A percentile compares a stretch with the other conserved stretches of the same genome.
Conservation (phyloP, 2,888 invertebrate species). For the Brenthis ino region DNA sequence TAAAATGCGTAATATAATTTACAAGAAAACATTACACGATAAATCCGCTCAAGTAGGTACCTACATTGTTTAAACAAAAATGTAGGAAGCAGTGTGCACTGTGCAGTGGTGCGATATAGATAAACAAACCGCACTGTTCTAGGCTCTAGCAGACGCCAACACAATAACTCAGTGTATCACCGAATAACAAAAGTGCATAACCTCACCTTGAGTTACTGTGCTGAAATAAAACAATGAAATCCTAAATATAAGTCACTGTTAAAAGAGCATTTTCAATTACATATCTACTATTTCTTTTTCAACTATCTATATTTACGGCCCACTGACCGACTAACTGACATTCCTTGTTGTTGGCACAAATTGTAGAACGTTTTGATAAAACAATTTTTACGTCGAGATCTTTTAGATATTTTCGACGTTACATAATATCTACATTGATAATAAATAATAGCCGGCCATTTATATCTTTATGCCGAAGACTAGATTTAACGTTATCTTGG, state of each 20-base stretch:
- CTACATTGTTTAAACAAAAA: not conserved
- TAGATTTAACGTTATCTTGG: slow-evolving; percentile 26
- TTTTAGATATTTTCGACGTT: slow-evolving; percentile 29
- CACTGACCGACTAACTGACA: slow-evolving; percentile 46
- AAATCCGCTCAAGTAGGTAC: not conserved
- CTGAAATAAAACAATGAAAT: slow-evolving; percentile 38
- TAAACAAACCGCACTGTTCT: not conserved
- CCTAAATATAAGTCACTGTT: slow-evolving; percentile 31
- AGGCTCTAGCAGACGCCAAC: not conserved
- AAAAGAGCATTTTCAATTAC: slow-evolving; percentile 27
- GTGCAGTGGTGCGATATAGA: not conserved
- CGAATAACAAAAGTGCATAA: slow-evolving; percentile 51
- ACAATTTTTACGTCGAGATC: slow-evolving; percentile 36
- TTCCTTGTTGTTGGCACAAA: slow-evolving; percentile 39
- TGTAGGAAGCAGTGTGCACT: not conserved
- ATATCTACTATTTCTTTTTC: slow-evolving; percentile 28
- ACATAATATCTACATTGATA: slow-evolving; percentile 27
- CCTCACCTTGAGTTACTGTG: slow-evolving; percentile 59
- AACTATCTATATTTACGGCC: slow-evolving; percentile 41
- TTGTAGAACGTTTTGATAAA: slow-evolving; percentile 37
- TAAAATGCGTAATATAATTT: not conserved
- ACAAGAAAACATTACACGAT: not conserved
- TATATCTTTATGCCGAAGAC: slow-evolving; percentile 19
- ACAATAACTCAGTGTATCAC: slow-evolving; percentile 42
- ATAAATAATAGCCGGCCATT: slow-evolving; percentile 24